Conservation (phyloP, 2,888 invertebrate genomes). For the Teinopalpus imperialis region DNA sequence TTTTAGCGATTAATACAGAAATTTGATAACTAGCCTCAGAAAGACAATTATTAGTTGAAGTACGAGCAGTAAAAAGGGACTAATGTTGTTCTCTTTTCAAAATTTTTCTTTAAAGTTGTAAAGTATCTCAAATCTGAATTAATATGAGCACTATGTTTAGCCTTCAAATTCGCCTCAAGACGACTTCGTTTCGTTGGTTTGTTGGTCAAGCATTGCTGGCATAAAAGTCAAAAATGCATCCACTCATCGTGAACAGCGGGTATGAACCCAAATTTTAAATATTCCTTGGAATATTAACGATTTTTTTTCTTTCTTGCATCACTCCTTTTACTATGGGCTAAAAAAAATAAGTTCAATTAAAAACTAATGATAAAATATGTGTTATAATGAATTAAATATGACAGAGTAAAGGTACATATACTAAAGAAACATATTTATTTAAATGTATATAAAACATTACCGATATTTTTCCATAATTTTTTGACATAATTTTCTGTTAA, state of each 20-base stretch:
- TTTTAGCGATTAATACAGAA: slow-evolving; percentile 21
- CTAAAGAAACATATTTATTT: too few relatives aligned
- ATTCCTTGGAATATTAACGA: too few relatives aligned
- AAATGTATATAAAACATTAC: too few relatives aligned
- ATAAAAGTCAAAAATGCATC: too few relatives aligned
- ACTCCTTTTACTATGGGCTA: slow-evolving; percentile 11
- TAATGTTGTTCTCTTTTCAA: slow-evolving; percentile 5
- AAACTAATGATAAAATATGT: background rate
- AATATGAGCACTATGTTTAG: slow-evolving; percentile 17
- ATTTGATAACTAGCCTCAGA: slow-evolving; percentile 24
- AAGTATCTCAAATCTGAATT: slow-evolving; percentile 15
- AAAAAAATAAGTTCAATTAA: slow-evolving; percentile 8
- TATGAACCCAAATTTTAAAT: too few relatives aligned
- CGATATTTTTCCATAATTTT: too few relatives aligned
- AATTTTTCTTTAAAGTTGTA: slow-evolving; percentile 17
- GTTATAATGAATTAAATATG: background rate
- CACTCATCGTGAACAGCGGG: too few relatives aligned
- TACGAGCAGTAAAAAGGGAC: background rate
- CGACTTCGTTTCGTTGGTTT: slow-evolving; percentile 17
- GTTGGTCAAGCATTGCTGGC: too few relatives aligned
- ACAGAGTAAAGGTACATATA: too few relatives aligned
- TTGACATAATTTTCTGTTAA: too few relatives aligned
- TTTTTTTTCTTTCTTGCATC: slow-evolving; percentile 8
- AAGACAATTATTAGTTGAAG: background rate
- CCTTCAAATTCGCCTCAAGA: slow-evolving; percentile 20